These are phyloP conservation scores for Drosophila pectinifera DNA, from an alignment of 1,140 invertebrate genomes.

Conservation along the genomic window DNA sequence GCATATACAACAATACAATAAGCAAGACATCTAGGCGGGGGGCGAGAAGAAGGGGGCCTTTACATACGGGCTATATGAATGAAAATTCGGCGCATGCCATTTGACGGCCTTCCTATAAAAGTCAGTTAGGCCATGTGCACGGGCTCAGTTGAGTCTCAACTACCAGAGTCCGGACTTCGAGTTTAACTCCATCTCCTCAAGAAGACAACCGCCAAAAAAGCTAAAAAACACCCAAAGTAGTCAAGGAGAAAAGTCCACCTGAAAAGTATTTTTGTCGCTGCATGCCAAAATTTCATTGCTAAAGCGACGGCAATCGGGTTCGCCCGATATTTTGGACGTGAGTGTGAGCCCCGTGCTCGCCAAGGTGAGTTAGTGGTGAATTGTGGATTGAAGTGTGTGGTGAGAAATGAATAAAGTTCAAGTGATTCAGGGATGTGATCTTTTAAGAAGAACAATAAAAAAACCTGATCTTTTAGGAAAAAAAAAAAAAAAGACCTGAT, in stretches of 20 bases:
- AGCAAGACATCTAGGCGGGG: slow-evolving; percentile 66
- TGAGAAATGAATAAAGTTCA: neutral
- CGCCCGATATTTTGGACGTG: slow-evolving; percentile 44
- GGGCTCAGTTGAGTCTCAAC: slow-evolving; percentile 79
- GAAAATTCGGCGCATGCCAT: slow-evolving; percentile 79
- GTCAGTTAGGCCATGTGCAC: slow-evolving; percentile 78
- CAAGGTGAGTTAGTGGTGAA: slow-evolving; percentile 44
- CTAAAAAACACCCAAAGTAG: slow-evolving; percentile 20
- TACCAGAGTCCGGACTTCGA: slow-evolving; percentile 74
- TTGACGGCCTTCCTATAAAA: slow-evolving; percentile 79
- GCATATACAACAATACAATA: slow-evolving; percentile 83
- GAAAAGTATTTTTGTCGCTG: slow-evolving; percentile 8
- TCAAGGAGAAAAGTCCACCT: slow-evolving; percentile 5
- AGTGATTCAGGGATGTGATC: neutral
- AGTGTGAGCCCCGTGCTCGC: slow-evolving; percentile 55
- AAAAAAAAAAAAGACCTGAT: too few species aligned
- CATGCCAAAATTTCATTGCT: slow-evolving; percentile 18
- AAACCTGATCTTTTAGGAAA: too few species aligned
- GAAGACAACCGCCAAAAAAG: slow-evolving; percentile 16
- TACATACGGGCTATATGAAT: slow-evolving; percentile 66
- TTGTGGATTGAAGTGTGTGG: slow-evolving; percentile 2
- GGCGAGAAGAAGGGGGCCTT: slow-evolving; percentile 20
- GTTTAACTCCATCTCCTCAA: slow-evolving; percentile 48
- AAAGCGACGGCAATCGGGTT: slow-evolving; percentile 52
- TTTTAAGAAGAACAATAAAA: neutral